These are phyloP conservation scores for Drosophila gaucha DNA, from an alignment of 2,888 invertebrate species.

Conservation along the genomic window DNA sequence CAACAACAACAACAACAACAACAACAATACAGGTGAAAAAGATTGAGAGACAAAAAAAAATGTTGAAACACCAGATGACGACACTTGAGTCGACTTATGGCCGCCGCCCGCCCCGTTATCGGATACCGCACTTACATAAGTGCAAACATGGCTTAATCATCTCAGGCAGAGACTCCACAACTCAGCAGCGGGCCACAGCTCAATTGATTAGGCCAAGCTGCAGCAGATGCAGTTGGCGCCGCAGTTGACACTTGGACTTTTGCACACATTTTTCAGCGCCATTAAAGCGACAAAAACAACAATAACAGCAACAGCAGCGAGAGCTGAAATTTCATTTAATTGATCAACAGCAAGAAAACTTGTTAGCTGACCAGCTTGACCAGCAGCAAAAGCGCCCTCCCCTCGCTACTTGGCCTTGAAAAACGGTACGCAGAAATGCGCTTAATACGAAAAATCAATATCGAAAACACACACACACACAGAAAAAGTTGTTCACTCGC, in stretches of 20 bases:
- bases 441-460: constrained; percentile 81
- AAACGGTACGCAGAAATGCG: constrained; percentile 77
- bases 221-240: constrained; percentile 12
- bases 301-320: constrained; percentile 17
- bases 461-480: constrained; percentile 50
- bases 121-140: constrained; percentile 73
- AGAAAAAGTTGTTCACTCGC: constrained; percentile 44
- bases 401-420: constrained; percentile 71
- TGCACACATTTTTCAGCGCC: constrained; percentile 56
- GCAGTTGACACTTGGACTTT: constrained; percentile 67
- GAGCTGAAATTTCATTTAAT: constrained; percentile 66
- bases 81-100: constrained; percentile 72
- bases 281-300: constrained; percentile 39
- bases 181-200: constrained; percentile 27
- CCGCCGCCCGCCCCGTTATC: constrained; percentile 64
- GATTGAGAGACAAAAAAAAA: constrained; percentile 20
- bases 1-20: constrained; percentile 27
- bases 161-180: no score
- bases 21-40: constrained; percentile 27
- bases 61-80: constrained; percentile 76
- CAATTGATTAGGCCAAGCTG: constrained; percentile 67
- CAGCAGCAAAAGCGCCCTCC: constrained; percentile 20
- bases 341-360: constrained; percentile 66
- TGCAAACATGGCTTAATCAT: constrained; percentile 79
- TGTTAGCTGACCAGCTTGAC: constrained; percentile 64